Percentiles rank a stretch among this genome's conserved stretches.
Conservation (phyloP, 2,888 invertebrate genomes). For the Apamea crenata region DNA sequence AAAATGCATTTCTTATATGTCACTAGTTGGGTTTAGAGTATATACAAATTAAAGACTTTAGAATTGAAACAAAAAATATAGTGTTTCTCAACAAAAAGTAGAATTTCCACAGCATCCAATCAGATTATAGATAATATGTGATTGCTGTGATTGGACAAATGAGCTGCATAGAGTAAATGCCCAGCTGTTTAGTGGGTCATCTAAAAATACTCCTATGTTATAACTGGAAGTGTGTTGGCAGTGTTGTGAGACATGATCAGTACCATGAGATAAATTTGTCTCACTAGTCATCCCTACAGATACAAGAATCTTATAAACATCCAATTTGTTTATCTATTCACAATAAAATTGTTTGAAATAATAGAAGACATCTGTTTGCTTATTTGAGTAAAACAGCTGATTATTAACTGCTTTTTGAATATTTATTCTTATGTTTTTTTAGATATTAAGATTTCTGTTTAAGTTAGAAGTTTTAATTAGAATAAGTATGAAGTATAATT, state of each 20-base stretch:
- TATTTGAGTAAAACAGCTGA: not conserved
- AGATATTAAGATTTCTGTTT: not conserved
- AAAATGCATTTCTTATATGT: not conserved
- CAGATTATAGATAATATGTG: constrained; percentile 18
- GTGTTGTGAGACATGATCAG: constrained; percentile 51
- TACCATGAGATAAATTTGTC: constrained; percentile 60
- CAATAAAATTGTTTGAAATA: constrained; percentile 21
- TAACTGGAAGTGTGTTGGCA: constrained; percentile 68
- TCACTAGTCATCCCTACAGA: constrained; percentile 42
- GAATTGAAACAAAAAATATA: constrained; percentile 3
- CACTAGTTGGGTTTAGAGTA: not conserved
- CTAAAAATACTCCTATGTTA: constrained; percentile 73
- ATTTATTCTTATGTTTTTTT: not conserved
- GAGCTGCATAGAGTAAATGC: constrained; percentile 61
- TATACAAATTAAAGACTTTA: not conserved
- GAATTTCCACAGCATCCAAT: constrained; percentile 13
- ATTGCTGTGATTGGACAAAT: constrained; percentile 64
- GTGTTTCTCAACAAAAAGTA: not conserved
- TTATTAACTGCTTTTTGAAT: not conserved
- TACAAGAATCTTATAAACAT: constrained; percentile 13
- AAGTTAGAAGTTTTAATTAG: not conserved
- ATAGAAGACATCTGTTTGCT: not conserved
- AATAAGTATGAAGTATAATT: not conserved
- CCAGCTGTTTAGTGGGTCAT: constrained; percentile 72
- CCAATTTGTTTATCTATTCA: constrained; percentile 13